A percentile compares a stretch with the other conserved stretches of the same genome.
Conservation (phyloP, 2,888 invertebrate genomes). For the Andrena praecox region DNA sequence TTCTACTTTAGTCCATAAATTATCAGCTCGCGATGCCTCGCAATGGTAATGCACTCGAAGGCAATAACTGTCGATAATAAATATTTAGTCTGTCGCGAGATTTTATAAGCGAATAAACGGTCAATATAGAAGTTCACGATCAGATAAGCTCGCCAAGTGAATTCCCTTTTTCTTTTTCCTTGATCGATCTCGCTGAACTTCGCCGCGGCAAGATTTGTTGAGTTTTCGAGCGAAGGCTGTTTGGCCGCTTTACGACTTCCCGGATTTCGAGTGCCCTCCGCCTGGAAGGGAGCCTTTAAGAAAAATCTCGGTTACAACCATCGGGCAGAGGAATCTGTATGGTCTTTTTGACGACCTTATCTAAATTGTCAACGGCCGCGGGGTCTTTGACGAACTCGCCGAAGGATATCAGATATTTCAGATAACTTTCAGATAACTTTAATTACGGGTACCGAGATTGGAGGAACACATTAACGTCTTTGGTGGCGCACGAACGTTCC, state of each 20-base stretch:
- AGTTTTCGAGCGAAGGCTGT: slow-evolving; percentile 34
- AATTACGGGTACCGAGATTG: slow-evolving; percentile 65
- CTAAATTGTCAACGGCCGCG: slow-evolving; percentile 68
- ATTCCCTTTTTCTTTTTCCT: slow-evolving; percentile 23
- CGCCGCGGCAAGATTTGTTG: slow-evolving; percentile 36
- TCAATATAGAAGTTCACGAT: slow-evolving; percentile 17
- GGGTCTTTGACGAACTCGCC: slow-evolving; percentile 58
- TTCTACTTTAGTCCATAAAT: not conserved
- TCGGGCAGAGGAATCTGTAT: slow-evolving; percentile 24
- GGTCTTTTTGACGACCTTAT: slow-evolving; percentile 63
- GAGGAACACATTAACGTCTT: slow-evolving; percentile 36
- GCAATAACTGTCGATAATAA: slow-evolving; percentile 29
- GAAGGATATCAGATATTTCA: slow-evolving; percentile 63
- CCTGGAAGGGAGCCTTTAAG: slow-evolving; percentile 32
- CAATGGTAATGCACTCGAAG: not conserved
- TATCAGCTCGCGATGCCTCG: not conserved
- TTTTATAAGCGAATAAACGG: slow-evolving; percentile 27
- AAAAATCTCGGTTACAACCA: slow-evolving; percentile 47
- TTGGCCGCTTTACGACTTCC: slow-evolving; percentile 67
- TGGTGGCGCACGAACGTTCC: slow-evolving; percentile 18
- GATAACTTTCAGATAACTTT: slow-evolving; percentile 67
- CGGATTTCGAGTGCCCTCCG: slow-evolving; percentile 45
- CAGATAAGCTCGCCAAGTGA: slow-evolving; percentile 44
- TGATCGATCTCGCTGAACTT: slow-evolving; percentile 47
- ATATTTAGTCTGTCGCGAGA: slow-evolving; percentile 29